Evolutionary conservation across 2,113 vertebrate genomes (phyloP).

Genomic region (Festucalex cinctus): DNA sequence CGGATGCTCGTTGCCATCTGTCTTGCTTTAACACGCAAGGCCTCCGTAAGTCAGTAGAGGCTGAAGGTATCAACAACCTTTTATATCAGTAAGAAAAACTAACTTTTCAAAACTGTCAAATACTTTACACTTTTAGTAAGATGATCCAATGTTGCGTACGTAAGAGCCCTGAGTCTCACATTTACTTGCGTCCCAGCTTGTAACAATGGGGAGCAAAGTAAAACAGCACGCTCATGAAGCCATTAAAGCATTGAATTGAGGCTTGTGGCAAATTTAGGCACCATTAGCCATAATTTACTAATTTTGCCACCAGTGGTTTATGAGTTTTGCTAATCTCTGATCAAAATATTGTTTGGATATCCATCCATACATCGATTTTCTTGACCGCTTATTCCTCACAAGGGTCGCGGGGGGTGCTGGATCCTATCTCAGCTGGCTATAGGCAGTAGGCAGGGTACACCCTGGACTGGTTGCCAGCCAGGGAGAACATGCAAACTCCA

Average conservation of each 20-base stretch:
- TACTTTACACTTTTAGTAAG: background rate
- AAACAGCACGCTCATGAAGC: background rate
- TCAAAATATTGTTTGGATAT: too few relatives aligned
- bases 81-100: background rate
- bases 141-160: background rate
- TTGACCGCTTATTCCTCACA: too few relatives aligned
- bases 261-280: background rate
- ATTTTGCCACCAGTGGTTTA: too few relatives aligned
- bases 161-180: background rate
- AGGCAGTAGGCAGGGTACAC: too few relatives aligned
- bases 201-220: background rate
- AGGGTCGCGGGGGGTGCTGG: too few relatives aligned
- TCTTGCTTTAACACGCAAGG: conserved; percentile 22
- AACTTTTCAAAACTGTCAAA: background rate
- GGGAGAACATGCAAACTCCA: too few relatives aligned
- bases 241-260: too few relatives aligned
- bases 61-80: conserved; percentile 12
- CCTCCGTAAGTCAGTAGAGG: conserved; percentile 15
- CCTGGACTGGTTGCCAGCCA: too few relatives aligned
- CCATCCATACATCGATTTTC: too few relatives aligned
- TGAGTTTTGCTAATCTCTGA: too few relatives aligned
- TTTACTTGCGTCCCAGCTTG: background rate
- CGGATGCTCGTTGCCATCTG: conserved; percentile 21
- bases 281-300: background rate
- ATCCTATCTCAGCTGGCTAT: too few relatives aligned